Evolutionary conservation across 2,797 vertebrate genomes (phyloP).

Genomic region (Semaprochilodus insignis): DNA sequence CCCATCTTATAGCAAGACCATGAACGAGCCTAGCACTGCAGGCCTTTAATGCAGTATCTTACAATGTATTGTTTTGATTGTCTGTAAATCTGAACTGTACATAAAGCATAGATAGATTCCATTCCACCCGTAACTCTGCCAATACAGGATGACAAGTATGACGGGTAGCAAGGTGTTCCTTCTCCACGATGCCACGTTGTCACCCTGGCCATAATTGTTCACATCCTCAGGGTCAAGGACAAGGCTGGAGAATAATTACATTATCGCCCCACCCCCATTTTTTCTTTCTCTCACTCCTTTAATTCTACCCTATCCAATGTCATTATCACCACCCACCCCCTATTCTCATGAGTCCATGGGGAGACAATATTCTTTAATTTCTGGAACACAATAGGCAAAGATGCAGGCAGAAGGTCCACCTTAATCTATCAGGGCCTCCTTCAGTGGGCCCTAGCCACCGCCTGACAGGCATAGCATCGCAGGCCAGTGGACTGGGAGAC

Average conservation of each 20-base stretch:
- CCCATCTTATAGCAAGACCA: too few species aligned
- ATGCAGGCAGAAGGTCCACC: slow-evolving; percentile 88
- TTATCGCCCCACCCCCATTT: slow-evolving; percentile 68
- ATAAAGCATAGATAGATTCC: background rate
- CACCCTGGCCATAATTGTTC: slow-evolving; percentile 41
- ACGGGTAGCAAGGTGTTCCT: slow-evolving; percentile 20
- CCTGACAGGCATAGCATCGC: slow-evolving; percentile 89
- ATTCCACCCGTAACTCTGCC: background rate
- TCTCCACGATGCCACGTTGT: background rate
- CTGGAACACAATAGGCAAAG: slow-evolving; percentile 77
- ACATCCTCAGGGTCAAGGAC: slow-evolving; percentile 73
- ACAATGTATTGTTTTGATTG: background rate
- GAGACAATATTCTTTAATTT: slow-evolving; percentile 89
- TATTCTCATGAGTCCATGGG: slow-evolving; percentile 71
- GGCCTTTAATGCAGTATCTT: too few species aligned
- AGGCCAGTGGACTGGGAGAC: slow-evolving; percentile 59
- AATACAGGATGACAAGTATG: slow-evolving; percentile 5
- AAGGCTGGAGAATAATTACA: slow-evolving; percentile 75
- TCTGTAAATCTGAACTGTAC: background rate
- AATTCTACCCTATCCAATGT: slow-evolving; percentile 66
- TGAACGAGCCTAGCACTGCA: too few species aligned
- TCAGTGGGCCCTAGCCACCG: slow-evolving; percentile 55
- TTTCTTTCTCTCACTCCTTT: slow-evolving; percentile 45
- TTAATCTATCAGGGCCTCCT: slow-evolving; percentile 89
- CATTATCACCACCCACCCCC: slow-evolving; percentile 63